phyloP scores from a whole-genome alignment of 2,888 invertebrate genomes.

The Antheraea yamamai region DNA sequence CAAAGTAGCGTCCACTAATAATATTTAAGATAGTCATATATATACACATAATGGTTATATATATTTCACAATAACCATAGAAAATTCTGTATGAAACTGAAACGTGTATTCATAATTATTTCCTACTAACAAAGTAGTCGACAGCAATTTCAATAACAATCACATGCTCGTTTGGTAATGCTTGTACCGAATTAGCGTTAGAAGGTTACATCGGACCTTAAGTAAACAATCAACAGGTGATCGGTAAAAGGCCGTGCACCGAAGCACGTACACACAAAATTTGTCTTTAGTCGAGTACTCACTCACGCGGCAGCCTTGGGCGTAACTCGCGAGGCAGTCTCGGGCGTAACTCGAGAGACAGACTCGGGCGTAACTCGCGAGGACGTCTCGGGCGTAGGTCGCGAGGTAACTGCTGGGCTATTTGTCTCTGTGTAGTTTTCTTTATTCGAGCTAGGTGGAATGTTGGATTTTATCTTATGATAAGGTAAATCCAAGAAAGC shows the following conservation, averaged over 20 bases:
- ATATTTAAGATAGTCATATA: too few relatives aligned
- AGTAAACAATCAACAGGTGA: constrained; percentile 49
- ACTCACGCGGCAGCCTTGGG: background rate
- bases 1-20: too few relatives aligned
- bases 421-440: background rate
- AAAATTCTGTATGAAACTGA: background rate
- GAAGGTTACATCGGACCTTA: constrained; percentile 24
- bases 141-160: constrained; percentile 14
- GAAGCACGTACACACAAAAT: constrained; percentile 37
- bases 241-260: constrained; percentile 33
- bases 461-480: too few relatives aligned
- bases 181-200: constrained; percentile 13
- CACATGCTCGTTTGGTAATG: constrained; percentile 11
- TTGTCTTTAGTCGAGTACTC: constrained; percentile 23
- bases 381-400: background rate
- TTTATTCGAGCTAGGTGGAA: background rate
- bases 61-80: too few relatives aligned
- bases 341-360: background rate
- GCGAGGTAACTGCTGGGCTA: background rate
- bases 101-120: background rate
- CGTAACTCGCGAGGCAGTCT: background rate
- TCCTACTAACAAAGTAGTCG: constrained; percentile 1
- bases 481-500: too few relatives aligned
- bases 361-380: background rate
- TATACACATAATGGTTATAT: too few relatives aligned